A percentile compares a stretch with the other conserved stretches of the same genome.
Evolutionary conservation across 2,113 vertebrate species (phyloP).

Genomic region (Papio anubis): DNA sequence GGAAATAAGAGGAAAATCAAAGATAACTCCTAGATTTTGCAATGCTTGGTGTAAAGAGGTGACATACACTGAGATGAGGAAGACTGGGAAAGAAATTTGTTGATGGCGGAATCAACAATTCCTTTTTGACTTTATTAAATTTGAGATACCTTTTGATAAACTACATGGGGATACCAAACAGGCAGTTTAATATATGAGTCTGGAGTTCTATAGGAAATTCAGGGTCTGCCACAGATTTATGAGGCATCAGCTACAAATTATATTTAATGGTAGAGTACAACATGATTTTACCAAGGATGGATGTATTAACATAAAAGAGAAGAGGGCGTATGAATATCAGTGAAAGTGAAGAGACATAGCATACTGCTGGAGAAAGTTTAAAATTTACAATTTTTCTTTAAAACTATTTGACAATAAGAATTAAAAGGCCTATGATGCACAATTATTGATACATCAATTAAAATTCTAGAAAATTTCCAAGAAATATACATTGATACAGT

Average conservation of each 20-base stretch:
- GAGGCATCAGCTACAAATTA: neutral
- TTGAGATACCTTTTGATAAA: neutral
- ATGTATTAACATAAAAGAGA: neutral
- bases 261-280: neutral
- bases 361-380: neutral
- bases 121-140: neutral
- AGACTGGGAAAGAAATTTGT: neutral
- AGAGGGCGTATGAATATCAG: neutral
- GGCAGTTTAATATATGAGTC: neutral
- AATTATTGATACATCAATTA: neutral
- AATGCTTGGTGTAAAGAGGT: neutral
- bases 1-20: neutral
- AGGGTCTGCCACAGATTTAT: neutral
- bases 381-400: neutral
- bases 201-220: neutral
- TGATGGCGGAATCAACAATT: neutral
- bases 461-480: neutral
- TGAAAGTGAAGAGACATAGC: neutral
- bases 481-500: neutral
- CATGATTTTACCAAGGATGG: neutral
- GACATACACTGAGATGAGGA: neutral
- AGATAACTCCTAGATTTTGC: neutral
- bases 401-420: neutral
- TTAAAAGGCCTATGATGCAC: neutral
- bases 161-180: neutral